Evolutionary conservation across 2,113 vertebrate genomes (phyloP), one percentile per base, ranked within the genome.

Genomic region (Oophaga pumilio): DNA sequence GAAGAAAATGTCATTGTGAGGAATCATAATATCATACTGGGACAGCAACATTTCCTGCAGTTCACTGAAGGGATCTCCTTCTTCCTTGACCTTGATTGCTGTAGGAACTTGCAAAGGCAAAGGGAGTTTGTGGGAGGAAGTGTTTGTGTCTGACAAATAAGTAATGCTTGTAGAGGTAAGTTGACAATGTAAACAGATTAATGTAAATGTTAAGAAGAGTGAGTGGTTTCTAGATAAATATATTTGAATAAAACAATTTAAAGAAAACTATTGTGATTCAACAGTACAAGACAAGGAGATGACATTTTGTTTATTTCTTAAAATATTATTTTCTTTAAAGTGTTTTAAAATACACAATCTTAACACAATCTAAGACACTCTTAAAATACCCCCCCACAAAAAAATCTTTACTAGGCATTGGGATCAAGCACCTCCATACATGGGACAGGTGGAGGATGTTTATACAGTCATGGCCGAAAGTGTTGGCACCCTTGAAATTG

Each of bases 41-140:
- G 66, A n/a, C 24, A 52, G 49, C 24, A 71, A 28, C 56, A 20
- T 74, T 56, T 57, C 68, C 26, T 50, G 26, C 64, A 17, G 62
- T 83, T 69, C 81, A 73, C 82, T 33, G 8, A 26, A 73, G 53
- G 24, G 66, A 20, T 73, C 24, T 73, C n/a, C 68, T 73, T 84
- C 66, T 52, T 74, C 50, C 18, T 33, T 74, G 50, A 59, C 68
- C 50, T 84, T 73, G 68, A 73, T 33, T 17, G 26, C 52, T 43
- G 52, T 22, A 26, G 68, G 68, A 73, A 69, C 49, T 14, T 53
- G 62, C 43, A 82, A n/a, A 82, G 22, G 22, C 80, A 53, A 15
- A 18, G 22, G 13, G 81, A 83, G 64, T 83, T 83, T 69, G n/a
- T 52, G n/a, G 62, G 22, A 69, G 64, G 81, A 53, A 52, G 22